Evolutionary conservation across 2,113 vertebrate genomes (phyloP), one percentile per base, ranked within the genome.

Genomic region (Rhinopithecus roxellana): DNA sequence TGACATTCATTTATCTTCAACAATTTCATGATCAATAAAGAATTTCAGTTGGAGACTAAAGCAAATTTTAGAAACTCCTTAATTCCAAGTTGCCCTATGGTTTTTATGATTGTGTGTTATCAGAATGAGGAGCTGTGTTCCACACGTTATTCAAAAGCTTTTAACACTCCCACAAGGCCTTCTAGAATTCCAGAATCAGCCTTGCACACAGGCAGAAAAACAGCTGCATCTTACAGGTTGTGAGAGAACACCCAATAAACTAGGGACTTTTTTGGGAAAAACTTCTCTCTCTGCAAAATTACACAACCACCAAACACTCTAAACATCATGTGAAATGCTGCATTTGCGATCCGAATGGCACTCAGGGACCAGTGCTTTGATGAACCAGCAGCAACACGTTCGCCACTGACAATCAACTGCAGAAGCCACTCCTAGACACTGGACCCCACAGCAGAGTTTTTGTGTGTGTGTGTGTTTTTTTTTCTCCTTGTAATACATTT

Each of bases 271-370:
- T 13, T 16, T 8, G 17, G 40, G 32, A 12, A 90, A 16, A 20
- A 35, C 30, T 38, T 9, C 27, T 20, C 45, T 18, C 48, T 75
- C 35, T 18, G 89, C 64, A 5, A 10, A 74, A 22, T 13, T 0
- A 17, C 74, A 14, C 79, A 20, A 8, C 32, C 8, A 3, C 3
- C 48, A 70, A 8, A 1, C 35, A 0, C 43, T 2, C 6, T 0
- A 3, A 4, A 1, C 1, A 35, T 2, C 48, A 13, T 0, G 3
- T 5, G 8, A 43, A 22, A 10, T 3, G 14, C 67, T 0, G 8
- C 30, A 1, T 11, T 3, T 22, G 84, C 48, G 2, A 5, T 17
- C 5, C 0, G 30, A 38, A 17, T 23, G 32, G n/a, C 83, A 23
- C 32, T 1, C 35, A 61, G 27, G 61, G 27, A 17, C 10, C 6